phyloP scores from a whole-genome alignment of 2,113 vertebrate species.

The Neofelis nebulosa region DNA sequence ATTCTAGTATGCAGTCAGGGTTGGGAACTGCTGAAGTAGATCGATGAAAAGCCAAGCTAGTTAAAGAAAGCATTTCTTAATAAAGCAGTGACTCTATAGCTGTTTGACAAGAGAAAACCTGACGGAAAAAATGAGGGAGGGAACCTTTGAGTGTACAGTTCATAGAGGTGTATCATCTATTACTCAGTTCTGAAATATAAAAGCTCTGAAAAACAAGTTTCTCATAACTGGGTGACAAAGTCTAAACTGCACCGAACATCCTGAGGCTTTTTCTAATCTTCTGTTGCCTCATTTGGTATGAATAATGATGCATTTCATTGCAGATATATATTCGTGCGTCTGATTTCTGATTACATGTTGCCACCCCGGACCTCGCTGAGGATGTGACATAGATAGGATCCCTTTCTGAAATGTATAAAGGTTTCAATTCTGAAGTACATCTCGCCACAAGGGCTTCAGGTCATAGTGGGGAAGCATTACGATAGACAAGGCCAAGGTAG shows the following conservation, averaged over 20 bases:
- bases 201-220: background rate
- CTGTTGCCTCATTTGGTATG: background rate
- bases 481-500: background rate
- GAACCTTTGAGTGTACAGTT: background rate
- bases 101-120: background rate
- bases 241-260: background rate
- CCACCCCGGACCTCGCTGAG: background rate
- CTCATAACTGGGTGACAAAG: background rate
- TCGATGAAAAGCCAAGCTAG: background rate
- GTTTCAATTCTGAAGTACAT: background rate
- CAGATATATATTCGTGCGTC: background rate
- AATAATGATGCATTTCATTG: background rate
- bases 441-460: background rate
- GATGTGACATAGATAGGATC: background rate
- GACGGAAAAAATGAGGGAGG: background rate
- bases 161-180: background rate
- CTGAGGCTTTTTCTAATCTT: background rate
- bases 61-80: constrained; percentile 1
- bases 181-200: background rate
- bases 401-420: background rate
- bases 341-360: background rate
- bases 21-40: background rate
- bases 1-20: background rate
- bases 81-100: background rate
- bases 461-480: background rate